A percentile compares a stretch with the other conserved stretches of the same genome.
These are phyloP conservation scores for Hylyphantes graminicola DNA, from an alignment of 1,140 invertebrate species.

Conservation along the genomic window DNA sequence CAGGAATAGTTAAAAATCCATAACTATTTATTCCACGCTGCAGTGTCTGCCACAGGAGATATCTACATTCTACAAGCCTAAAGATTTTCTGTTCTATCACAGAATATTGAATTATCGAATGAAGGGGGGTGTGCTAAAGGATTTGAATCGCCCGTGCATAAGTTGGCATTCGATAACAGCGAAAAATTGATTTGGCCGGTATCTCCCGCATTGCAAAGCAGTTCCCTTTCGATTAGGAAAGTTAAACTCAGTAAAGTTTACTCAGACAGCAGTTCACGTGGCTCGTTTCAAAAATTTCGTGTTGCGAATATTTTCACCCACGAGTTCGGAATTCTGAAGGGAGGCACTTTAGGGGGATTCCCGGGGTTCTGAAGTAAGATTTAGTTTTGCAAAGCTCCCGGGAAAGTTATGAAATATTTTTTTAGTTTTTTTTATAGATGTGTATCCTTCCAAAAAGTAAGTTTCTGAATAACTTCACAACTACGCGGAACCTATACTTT, in stretches of 20 bases:
- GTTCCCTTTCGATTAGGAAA: conserved; percentile 27
- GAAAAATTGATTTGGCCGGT: conserved; percentile 22
- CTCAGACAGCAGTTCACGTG: not conserved
- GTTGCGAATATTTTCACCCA: too few species aligned
- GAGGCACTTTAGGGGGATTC: too few species aligned
- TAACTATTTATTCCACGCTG: too few species aligned
- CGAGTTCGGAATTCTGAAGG: too few species aligned
- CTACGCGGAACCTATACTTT: too few species aligned
- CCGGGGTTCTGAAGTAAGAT: too few species aligned
- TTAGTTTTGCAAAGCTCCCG: too few species aligned
- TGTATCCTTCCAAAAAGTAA: too few species aligned
- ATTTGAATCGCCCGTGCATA: conserved; percentile 32
- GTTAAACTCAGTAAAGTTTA: conserved; percentile 31
- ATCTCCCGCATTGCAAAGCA: conserved; percentile 26
- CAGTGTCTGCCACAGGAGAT: conserved; percentile 1
- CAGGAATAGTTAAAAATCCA: too few species aligned
- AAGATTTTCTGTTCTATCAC: conserved; percentile 46
- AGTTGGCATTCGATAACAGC: conserved; percentile 29
- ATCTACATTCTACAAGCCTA: conserved; percentile 24
- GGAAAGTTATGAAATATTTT: too few species aligned
- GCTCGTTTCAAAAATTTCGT: conserved; percentile 13
- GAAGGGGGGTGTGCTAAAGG: conserved; percentile 3
- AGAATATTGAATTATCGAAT: conserved; percentile 48
- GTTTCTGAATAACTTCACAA: too few species aligned
- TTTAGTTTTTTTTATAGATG: too few species aligned